phyloP scores from a whole-genome alignment of 2,888 invertebrate genomes.

The Tridacna crocea region DNA sequence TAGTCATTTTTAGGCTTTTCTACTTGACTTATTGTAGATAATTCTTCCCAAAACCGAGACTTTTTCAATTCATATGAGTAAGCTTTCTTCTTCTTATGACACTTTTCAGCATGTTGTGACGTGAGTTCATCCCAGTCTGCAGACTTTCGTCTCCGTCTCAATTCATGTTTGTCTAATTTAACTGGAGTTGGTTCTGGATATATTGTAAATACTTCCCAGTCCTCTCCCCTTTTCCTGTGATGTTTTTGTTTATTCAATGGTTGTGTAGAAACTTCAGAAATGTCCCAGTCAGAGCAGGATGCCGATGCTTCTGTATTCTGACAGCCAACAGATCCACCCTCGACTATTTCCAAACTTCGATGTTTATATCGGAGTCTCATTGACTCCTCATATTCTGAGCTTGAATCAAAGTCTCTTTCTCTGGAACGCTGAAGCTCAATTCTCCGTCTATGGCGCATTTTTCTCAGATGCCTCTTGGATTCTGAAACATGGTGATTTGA shows the following conservation, averaged over 20 bases:
- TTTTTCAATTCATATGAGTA: constrained; percentile 60
- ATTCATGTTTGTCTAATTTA: constrained; percentile 43
- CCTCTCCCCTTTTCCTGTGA: constrained; percentile 45
- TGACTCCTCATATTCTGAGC: constrained; percentile 54
- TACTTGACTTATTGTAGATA: constrained; percentile 47
- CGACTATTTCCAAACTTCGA: constrained; percentile 21
- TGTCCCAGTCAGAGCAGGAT: constrained; percentile 58
- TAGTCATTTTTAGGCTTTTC: constrained; percentile 56
- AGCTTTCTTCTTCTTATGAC: constrained; percentile 54
- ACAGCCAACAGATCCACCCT: constrained; percentile 27
- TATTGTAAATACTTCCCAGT: constrained; percentile 62
- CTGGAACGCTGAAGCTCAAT: constrained; percentile 41
- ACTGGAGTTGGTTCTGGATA: constrained; percentile 56
- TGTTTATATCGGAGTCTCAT: constrained; percentile 22
- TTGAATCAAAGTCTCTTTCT: constrained; percentile 50
- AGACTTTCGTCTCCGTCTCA: constrained; percentile 48
- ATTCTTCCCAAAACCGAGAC: constrained; percentile 57
- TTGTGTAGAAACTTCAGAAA: constrained; percentile 46
- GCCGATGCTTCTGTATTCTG: constrained; percentile 35
- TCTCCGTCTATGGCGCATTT: constrained; percentile 36
- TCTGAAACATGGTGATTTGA: constrained; percentile 52
- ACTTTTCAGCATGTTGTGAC: constrained; percentile 32
- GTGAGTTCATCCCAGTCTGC: constrained; percentile 54
- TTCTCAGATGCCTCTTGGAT: constrained; percentile 34
- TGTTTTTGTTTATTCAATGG: constrained; percentile 48